These are phyloP conservation scores for Oreortyx pictus DNA, from an alignment of 2,797 vertebrate species.

Conservation along the genomic window DNA sequence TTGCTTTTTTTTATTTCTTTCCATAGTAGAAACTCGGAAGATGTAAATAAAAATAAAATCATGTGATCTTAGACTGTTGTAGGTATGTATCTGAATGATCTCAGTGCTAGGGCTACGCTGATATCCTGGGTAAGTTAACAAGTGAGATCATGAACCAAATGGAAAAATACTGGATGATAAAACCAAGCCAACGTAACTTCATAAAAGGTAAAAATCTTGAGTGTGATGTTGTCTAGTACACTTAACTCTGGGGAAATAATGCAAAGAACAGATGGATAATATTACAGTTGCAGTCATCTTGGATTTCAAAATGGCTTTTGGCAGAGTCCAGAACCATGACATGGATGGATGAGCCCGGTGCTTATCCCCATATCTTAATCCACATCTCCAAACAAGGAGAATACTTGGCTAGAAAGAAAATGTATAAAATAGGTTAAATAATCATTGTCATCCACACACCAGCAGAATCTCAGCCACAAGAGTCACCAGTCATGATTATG, in stretches of 20 bases:
- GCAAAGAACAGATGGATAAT: slow-evolving; percentile 16
- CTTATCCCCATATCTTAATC: not conserved
- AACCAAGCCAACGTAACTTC: not conserved
- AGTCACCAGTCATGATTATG: rapidly evolving
- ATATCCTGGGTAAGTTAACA: not conserved
- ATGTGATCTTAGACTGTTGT: not conserved
- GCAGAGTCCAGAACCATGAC: not conserved
- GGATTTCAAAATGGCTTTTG: slow-evolving; percentile 7
- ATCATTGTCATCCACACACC: not conserved
- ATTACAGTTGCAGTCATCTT: not conserved
- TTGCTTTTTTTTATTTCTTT: not conserved
- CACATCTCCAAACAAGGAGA: not conserved
- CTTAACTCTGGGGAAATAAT: slow-evolving; percentile 18
- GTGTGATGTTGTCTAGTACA: not conserved
- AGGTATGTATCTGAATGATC: not conserved
- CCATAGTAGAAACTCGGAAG: not conserved
- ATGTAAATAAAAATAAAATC: not conserved
- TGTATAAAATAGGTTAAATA: not conserved
- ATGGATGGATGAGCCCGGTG: not conserved
- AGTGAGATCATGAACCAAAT: slow-evolving; percentile 22
- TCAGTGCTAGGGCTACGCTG: not conserved
- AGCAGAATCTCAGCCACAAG: not conserved
- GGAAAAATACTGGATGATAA: slow-evolving; percentile 1
- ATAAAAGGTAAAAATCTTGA: not conserved
- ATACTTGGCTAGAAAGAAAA: not conserved